These are phyloP conservation scores for Sylvia borin DNA, from an alignment of 2,797 vertebrate genomes.

Conservation along the genomic window DNA sequence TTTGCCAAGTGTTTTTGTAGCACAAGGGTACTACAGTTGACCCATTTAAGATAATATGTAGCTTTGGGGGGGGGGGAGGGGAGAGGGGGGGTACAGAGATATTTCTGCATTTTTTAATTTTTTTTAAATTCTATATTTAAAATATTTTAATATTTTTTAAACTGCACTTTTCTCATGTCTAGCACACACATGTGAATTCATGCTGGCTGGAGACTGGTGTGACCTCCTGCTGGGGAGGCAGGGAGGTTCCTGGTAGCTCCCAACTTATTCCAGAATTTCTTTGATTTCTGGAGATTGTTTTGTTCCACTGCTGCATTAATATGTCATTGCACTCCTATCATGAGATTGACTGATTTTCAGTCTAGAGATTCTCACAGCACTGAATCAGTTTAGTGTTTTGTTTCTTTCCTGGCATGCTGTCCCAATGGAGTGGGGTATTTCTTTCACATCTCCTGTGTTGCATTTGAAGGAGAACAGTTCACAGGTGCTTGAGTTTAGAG, in stretches of 20 bases:
- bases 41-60: not conserved
- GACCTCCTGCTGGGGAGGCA: not conserved
- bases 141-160: not conserved
- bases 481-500: not conserved
- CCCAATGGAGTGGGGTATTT: not conserved
- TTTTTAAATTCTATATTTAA: not conserved
- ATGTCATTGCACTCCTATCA: not conserved
- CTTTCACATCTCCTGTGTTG: not conserved
- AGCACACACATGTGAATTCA: not conserved
- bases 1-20: not conserved
- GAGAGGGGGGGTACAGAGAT: no score
- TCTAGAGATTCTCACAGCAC: not conserved
- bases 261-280: not conserved
- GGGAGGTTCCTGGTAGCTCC: not conserved
- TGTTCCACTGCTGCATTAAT: not conserved
- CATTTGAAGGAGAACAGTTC: not conserved
- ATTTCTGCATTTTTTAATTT: fast-evolving
- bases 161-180: not conserved
- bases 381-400: not conserved
- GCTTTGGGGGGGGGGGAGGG: no score
- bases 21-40: not conserved
- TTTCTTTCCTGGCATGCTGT: not conserved
- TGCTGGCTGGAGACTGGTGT: not conserved
- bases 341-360: not conserved
- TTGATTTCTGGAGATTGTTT: not conserved